phyloP scores from a whole-genome alignment of 2,797 vertebrate genomes.

The Petrocephalus sullivani region DNA sequence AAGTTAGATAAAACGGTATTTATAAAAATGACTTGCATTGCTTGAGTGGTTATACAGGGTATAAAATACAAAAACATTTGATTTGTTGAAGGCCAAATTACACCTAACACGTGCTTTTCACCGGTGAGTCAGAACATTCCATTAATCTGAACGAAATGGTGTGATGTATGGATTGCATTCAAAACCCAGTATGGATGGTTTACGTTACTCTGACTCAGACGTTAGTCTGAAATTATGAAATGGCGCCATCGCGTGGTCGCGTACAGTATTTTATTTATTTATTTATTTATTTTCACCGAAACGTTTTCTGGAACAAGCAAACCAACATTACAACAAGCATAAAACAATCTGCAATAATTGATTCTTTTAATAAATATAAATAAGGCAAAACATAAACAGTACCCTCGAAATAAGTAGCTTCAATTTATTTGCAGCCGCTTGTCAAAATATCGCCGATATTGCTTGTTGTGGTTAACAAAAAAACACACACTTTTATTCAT shows the following conservation, averaged over 20 bases:
- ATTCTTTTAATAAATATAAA: not conserved
- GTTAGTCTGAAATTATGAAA: slow-evolving; percentile 9
- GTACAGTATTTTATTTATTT: not conserved
- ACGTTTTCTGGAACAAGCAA: not conserved
- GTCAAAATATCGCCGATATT: not conserved
- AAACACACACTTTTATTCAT: not conserved
- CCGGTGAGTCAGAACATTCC: not conserved
- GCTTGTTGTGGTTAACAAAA: not conserved
- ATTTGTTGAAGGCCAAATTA: not conserved
- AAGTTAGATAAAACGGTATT: not conserved
- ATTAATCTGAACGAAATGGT: not conserved
- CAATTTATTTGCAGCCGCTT: not conserved
- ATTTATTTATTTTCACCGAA: not conserved
- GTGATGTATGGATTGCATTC: not conserved
- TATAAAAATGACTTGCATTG: not conserved
- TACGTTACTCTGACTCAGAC: not conserved
- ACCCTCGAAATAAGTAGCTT: not conserved
- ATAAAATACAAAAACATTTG: not conserved
- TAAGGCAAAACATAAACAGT: not conserved
- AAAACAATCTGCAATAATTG: not conserved
- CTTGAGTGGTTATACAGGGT: not conserved
- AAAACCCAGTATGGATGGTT: not conserved
- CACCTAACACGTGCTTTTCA: not conserved
- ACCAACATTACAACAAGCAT: not conserved
- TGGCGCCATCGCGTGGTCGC: not conserved